Evolutionary conservation across 2,888 invertebrate genomes (phyloP), one percentile per base, ranked within the genome.

Genomic region (Thelaira solivaga): DNA sequence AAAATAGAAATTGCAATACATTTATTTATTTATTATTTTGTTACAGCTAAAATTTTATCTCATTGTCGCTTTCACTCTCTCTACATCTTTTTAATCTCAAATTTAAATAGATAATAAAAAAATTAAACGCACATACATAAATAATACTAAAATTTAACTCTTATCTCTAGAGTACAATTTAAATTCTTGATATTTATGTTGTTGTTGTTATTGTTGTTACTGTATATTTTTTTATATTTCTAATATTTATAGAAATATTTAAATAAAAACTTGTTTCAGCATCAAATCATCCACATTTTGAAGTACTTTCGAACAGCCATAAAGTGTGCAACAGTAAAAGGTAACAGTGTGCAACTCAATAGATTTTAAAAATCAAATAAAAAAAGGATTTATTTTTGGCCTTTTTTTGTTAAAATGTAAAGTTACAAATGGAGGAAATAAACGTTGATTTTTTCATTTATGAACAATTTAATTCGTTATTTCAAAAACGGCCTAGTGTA

Each of bases 111-210:
- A 39, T 16, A 49, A 16, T 34, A 22, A 22, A 59, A 8, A 36
- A 36, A 68, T 41, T 0, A 10, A 57, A 1, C 0, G 2, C 5
- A 29, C 3, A 29, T 13, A 29, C 5, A 51, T 49, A 4, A 1
- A 11, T 29, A 4, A 10, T 0, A 68, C 16, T 4, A 29, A 8
- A 13, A 11, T 62, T 10, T 13, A 31, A 53, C 55, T 68, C 45
- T 75, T 75, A 75, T 75, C 68, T 68, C 31, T 68, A 49, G 61
- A 31, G 55, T 39, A 34, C 47, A 68, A 55, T 61, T 29, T 47
- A 24, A 18, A 49, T 36, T n/a, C 8, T 41, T 41, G 4, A 24
- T 29, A 22, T 24, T 29, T 4, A 45, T 34, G 4, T 20, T 34
- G n/a, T 6, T 43, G 2, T 34, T 13, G 51, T 36, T 31, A 13